phyloP scores from a whole-genome alignment of 1,140 invertebrate species.

The Trachymyrmex cornetzi region DNA sequence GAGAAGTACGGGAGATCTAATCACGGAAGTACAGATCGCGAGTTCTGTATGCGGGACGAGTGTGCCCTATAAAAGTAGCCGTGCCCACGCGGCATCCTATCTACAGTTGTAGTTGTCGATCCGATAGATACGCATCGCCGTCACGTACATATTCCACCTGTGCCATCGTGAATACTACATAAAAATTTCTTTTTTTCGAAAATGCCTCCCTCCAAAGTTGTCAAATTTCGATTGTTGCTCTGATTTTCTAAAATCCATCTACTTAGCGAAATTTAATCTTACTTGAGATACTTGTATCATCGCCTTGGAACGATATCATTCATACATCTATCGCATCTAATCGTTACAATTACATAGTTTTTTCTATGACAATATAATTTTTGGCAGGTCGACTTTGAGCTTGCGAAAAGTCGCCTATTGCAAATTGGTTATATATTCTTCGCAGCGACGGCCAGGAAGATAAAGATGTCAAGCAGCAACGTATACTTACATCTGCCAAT shows the following conservation, averaged over 20 bases:
- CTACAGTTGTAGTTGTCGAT: neutral
- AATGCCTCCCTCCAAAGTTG: neutral
- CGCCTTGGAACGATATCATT: neutral
- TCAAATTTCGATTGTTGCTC: constrained; percentile 13
- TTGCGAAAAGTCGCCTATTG: constrained; percentile 1
- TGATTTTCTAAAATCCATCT: neutral
- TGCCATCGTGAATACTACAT: constrained; percentile 65
- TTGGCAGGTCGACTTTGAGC: neutral
- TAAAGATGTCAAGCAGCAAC: constrained; percentile 41
- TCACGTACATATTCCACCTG: constrained; percentile 72
- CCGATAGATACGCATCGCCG: constrained; percentile 66
- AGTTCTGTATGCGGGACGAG: constrained; percentile 65
- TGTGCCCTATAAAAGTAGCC: constrained; percentile 69
- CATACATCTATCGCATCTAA: neutral
- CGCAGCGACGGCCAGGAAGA: constrained; percentile 15
- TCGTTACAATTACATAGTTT: neutral
- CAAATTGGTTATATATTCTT: constrained; percentile 35
- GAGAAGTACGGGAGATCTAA: constrained; percentile 40
- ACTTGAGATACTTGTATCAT: neutral
- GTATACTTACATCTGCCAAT: constrained; percentile 24
- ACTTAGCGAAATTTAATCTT: neutral
- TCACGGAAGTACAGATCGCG: constrained; percentile 64
- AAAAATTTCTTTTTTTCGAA: constrained; percentile 54
- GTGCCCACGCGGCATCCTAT: constrained; percentile 56
- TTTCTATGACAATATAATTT: neutral